phyloP scores from a whole-genome alignment of 2,113 vertebrate genomes.

The Lontra canadensis region DNA sequence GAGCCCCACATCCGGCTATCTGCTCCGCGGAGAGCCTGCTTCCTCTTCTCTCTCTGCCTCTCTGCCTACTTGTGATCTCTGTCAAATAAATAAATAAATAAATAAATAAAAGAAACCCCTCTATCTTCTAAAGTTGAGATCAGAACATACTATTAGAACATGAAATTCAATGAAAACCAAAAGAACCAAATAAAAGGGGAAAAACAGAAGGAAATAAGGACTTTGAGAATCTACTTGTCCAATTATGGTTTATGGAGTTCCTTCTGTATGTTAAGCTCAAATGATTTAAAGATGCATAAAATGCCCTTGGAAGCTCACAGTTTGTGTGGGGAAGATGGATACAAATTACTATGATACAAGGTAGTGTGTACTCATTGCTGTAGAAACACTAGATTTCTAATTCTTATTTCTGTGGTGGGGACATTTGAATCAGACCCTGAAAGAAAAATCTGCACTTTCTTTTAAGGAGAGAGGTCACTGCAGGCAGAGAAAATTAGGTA shows the following conservation, averaged over 20 bases:
- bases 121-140: slow-evolving; percentile 50
- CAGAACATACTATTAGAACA: background rate
- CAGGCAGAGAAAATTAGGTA: background rate
- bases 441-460: slow-evolving; percentile 17
- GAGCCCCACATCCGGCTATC: too few relatives aligned
- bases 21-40: too few relatives aligned
- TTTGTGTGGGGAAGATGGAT: background rate
- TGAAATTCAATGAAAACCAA: slow-evolving; percentile 46
- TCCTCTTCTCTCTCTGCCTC: too few relatives aligned
- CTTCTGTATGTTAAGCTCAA: background rate
- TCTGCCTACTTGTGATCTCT: too few relatives aligned
- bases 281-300: slow-evolving; percentile 21
- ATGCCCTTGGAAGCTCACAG: slow-evolving; percentile 10
- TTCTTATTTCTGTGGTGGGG: background rate
- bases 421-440: slow-evolving; percentile 9
- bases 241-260: background rate
- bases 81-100: too few relatives aligned
- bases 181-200: background rate
- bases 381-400: slow-evolving; percentile 19
- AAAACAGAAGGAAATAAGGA: background rate
- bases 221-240: slow-evolving; percentile 20
- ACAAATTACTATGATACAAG: slow-evolving; percentile 17
- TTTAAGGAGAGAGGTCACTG: background rate
- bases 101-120: background rate
- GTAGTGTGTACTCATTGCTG: background rate